Evolutionary conservation across 2,113 vertebrate genomes (phyloP).

Genomic region (Ceyx cyanopectus): DNA sequence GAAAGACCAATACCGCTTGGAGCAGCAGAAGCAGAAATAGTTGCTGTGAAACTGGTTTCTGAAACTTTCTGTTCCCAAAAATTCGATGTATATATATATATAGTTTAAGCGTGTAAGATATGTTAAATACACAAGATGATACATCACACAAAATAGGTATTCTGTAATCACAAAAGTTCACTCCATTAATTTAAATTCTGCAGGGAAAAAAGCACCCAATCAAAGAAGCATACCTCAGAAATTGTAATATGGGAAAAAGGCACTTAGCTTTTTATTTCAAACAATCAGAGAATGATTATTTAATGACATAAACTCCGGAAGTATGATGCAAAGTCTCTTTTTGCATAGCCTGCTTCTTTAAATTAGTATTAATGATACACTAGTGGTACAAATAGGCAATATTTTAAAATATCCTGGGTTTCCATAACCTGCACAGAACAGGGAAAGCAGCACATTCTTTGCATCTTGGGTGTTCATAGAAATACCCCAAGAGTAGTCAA

Average conservation of each 20-base stretch:
- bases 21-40: not conserved
- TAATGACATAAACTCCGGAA: not conserved
- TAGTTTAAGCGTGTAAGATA: not conserved
- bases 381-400: not conserved
- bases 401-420: not conserved
- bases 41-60: not conserved
- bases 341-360: not conserved
- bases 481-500: slow-evolving; percentile 31
- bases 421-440: slow-evolving; percentile 10
- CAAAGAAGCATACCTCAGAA: not conserved
- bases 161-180: not conserved
- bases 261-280: slow-evolving; percentile 7
- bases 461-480: slow-evolving; percentile 37
- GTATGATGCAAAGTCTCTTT: not conserved
- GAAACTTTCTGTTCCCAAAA: not conserved
- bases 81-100: not conserved
- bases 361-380: not conserved
- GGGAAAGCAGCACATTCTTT: slow-evolving; percentile 40
- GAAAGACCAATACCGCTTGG: not conserved
- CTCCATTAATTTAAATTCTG: not conserved
- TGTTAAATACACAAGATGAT: not conserved
- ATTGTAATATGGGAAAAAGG: not conserved
- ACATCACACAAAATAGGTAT: not conserved
- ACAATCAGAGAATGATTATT: slow-evolving; percentile 9
- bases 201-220: not conserved